phyloP scores from a whole-genome alignment of 2,888 invertebrate genomes.

The Drosophila monieri region DNA sequence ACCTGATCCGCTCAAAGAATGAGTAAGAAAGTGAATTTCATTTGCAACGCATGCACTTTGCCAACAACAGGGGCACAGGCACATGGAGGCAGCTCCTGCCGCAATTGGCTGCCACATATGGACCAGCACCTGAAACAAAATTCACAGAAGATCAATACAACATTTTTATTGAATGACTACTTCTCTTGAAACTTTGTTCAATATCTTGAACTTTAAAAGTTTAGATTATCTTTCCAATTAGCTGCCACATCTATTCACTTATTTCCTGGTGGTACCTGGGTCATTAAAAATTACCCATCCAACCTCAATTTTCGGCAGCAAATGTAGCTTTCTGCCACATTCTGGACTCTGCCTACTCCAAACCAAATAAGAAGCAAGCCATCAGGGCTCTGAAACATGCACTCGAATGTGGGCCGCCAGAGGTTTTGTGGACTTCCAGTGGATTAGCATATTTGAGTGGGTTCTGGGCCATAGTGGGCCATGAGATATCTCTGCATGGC shows the following conservation, averaged over 20 bases:
- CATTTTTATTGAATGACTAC: no score
- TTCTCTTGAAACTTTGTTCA: no score
- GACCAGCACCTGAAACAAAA: neutral
- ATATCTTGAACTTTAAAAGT: no score
- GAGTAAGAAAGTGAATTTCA: constrained; percentile 63
- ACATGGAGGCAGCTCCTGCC: constrained; percentile 12
- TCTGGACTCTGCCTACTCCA: constrained; percentile 1
- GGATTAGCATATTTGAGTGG: constrained; percentile 60
- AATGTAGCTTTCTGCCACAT: constrained; percentile 12
- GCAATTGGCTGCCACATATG: neutral
- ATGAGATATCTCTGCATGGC: constrained; percentile 22
- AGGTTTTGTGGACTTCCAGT: constrained; percentile 30
- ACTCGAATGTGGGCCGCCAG: constrained; percentile 33
- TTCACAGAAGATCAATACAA: neutral
- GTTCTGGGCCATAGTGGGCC: constrained; percentile 26
- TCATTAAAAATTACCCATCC: neutral
- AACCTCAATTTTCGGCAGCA: neutral
- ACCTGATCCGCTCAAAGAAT: constrained; percentile 42
- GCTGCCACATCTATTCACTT: neutral
- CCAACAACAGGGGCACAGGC: constrained; percentile 21
- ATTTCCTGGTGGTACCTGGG: neutral
- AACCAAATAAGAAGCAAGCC: constrained; percentile 11
- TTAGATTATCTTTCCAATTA: neutral
- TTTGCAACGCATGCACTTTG: constrained; percentile 31
- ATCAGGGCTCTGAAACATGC: constrained; percentile 17